Conservation (phyloP, 2,888 invertebrate species). For the Atethmia centrago region DNA sequence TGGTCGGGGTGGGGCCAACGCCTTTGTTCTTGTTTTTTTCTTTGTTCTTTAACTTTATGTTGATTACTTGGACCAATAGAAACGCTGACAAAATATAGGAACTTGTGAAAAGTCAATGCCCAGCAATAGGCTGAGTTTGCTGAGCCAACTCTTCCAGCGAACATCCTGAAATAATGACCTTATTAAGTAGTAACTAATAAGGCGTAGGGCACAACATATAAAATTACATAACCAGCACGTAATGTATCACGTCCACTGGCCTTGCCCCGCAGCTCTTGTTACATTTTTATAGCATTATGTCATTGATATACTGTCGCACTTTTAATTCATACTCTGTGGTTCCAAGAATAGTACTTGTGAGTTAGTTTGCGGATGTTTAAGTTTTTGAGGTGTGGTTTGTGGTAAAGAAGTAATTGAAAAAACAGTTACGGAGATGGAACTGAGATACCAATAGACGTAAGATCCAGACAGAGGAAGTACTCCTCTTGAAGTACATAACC, state of each 20-base stretch:
- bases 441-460: not conserved
- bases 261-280: conserved; percentile 63
- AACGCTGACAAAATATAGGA: too few species aligned
- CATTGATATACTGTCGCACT: conserved; percentile 47
- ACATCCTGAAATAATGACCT: not conserved
- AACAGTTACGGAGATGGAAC: not conserved
- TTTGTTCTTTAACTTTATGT: too few species aligned
- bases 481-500: too few species aligned
- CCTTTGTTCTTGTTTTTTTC: too few species aligned
- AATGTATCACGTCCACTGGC: conserved; percentile 39
- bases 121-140: too few species aligned
- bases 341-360: conserved; percentile 15
- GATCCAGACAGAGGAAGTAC: not conserved
- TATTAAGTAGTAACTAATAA: conserved; percentile 7
- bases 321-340: conserved; percentile 45
- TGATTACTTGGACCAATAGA: too few species aligned
- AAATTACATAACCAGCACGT: conserved; percentile 15
- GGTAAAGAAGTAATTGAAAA: not conserved
- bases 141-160: not conserved
- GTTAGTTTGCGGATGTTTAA: conserved; percentile 23
- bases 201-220: conserved; percentile 24
- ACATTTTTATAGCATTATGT: conserved; percentile 63
- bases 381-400: conserved; percentile 12
- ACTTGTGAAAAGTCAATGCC: too few species aligned
- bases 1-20: too few species aligned